Evolutionary conservation across 2,888 invertebrate species (phyloP).

Genomic region (Idaea biselata): DNA sequence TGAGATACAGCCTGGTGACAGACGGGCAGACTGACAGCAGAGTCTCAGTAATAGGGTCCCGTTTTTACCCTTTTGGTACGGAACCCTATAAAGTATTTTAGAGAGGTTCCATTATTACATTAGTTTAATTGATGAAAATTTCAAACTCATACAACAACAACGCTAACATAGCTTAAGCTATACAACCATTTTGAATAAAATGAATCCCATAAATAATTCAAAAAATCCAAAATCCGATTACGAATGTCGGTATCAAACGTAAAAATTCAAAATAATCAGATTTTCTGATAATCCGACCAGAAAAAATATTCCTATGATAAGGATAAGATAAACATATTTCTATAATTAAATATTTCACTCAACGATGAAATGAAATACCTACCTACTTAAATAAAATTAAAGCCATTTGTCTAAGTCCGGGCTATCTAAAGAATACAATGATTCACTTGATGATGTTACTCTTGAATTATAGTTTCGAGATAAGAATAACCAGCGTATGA

Average conservation of each 20-base stretch:
- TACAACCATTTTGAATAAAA: too few species aligned
- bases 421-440: constrained; percentile 12
- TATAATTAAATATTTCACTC: not conserved
- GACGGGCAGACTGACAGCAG: too few species aligned
- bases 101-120: too few species aligned
- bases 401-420: not conserved
- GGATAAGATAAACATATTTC: not conserved
- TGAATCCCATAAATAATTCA: too few species aligned
- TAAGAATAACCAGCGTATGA: constrained; percentile 11
- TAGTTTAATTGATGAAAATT: too few species aligned
- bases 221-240: not conserved
- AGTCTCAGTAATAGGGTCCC: too few species aligned
- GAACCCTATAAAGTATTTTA: too few species aligned
- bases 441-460: constrained; percentile 25
- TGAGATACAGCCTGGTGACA: too few species aligned
- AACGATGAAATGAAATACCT: not conserved
- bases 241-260: not conserved
- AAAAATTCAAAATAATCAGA: constrained; percentile 3
- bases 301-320: not conserved
- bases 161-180: too few species aligned
- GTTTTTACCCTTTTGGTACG: too few species aligned
- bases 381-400: not conserved
- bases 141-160: too few species aligned
- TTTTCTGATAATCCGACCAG: not conserved
- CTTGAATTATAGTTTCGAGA: constrained; percentile 24